Evolutionary conservation across 1,140 invertebrate genomes (phyloP).

Genomic region (Hylaeus volcanicus): DNA sequence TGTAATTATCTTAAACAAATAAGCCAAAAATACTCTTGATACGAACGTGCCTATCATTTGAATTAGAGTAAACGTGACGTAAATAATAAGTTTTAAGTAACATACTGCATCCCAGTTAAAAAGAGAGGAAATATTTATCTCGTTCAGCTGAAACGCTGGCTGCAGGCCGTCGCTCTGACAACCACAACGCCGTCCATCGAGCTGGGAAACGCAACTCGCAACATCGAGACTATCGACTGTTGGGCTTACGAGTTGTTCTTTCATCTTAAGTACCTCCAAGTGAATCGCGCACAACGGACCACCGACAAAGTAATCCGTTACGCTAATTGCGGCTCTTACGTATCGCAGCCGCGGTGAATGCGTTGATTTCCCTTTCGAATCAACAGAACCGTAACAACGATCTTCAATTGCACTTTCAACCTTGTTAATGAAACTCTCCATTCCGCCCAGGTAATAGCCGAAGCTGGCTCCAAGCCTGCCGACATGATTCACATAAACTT

Average conservation of each 20-base stretch:
- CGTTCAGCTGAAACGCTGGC: slow-evolving; percentile 72
- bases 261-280: slow-evolving; percentile 72
- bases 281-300: slow-evolving; percentile 57
- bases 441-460: slow-evolving; percentile 8
- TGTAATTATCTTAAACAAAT: no score
- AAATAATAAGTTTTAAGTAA: no score
- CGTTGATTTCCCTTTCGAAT: slow-evolving; percentile 19
- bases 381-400: slow-evolving; percentile 4
- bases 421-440: slow-evolving; percentile 19
- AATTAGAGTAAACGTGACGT: no score
- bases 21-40: no score
- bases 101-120: background rate
- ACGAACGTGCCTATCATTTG: no score
- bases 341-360: background rate
- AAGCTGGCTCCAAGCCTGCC: slow-evolving; percentile 55
- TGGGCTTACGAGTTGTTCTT: slow-evolving; percentile 77
- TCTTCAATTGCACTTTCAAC: slow-evolving; percentile 4
- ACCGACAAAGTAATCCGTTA: slow-evolving; percentile 62
- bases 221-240: slow-evolving; percentile 72
- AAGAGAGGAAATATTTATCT: slow-evolving; percentile 4
- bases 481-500: slow-evolving; percentile 69
- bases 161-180: slow-evolving; percentile 63
- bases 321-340: slow-evolving; percentile 10
- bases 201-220: slow-evolving; percentile 66
- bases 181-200: slow-evolving; percentile 47